These are phyloP conservation scores for Sebastiscus tertius DNA, from an alignment of 2,797 vertebrate species.

Conservation along the genomic window DNA sequence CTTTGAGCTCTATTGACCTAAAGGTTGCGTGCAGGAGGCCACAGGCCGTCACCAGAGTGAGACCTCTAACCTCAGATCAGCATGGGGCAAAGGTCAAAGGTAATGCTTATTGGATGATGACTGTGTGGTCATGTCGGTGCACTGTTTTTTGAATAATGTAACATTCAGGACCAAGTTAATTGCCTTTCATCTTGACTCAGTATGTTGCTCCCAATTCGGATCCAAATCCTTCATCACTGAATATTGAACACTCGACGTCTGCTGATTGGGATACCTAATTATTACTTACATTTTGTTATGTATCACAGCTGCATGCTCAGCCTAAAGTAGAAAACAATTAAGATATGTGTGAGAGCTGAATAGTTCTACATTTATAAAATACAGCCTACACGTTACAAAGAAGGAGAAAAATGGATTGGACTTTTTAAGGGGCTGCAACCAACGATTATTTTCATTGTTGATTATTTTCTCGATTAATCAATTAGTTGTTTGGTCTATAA, in stretches of 20 bases:
- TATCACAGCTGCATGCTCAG: not conserved
- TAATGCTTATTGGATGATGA: constrained; percentile 52
- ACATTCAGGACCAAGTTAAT: not conserved
- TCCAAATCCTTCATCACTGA: not conserved
- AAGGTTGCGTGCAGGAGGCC: constrained; percentile 52
- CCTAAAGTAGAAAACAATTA: not conserved
- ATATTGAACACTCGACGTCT: not conserved
- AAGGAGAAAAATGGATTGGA: not conserved
- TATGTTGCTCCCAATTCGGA: not conserved
- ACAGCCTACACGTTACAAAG: not conserved
- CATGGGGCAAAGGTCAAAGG: constrained; percentile 56
- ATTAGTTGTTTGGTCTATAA: too few species aligned
- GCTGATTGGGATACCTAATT: not conserved
- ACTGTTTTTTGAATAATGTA: not conserved
- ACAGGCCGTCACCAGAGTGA: constrained; percentile 42
- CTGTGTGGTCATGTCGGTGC: constrained; percentile 39
- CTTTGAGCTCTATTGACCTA: constrained; percentile 65
- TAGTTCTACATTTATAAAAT: not conserved
- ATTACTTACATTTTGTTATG: not conserved
- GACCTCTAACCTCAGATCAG: constrained; percentile 62
- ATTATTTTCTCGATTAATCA: too few species aligned
- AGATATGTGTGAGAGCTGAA: not conserved
- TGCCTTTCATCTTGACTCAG: constrained; percentile 14
- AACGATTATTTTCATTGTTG: too few species aligned
- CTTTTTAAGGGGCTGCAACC: not conserved